A percentile compares a stretch with the other conserved stretches of the same genome.
Evolutionary conservation across 2,888 invertebrate species (phyloP).

Genomic region (Pammene aurita): DNA sequence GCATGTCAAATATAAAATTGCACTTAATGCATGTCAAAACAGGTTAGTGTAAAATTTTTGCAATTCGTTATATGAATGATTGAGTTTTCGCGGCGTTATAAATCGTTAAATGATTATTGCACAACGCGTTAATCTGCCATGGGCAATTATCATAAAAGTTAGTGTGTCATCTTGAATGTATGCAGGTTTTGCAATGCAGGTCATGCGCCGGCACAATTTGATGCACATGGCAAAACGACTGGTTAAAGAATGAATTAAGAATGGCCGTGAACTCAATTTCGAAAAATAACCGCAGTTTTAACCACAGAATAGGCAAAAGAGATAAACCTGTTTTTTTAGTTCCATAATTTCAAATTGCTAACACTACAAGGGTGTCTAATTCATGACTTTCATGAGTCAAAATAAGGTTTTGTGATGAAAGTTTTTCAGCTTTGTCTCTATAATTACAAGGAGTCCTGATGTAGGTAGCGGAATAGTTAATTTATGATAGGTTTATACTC

Average conservation of each 20-base stretch:
- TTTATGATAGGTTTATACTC: too few species aligned
- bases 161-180: slow-evolving; percentile 2
- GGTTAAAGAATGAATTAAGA: not conserved
- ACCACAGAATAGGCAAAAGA: too few species aligned
- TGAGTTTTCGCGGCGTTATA: not conserved
- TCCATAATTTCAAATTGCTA: too few species aligned
- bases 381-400: too few species aligned
- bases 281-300: not conserved
- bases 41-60: not conserved
- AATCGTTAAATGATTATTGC: not conserved
- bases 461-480: too few species aligned
- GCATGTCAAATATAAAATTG: slow-evolving; percentile 17
- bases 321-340: too few species aligned
- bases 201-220: slow-evolving; percentile 7
- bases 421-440: too few species aligned
- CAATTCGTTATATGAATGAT: not conserved
- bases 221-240: not conserved
- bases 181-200: slow-evolving; percentile 9
- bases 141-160: slow-evolving; percentile 5
- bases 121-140: not conserved
- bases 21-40: slow-evolving; percentile 1
- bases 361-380: too few species aligned
- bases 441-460: too few species aligned
- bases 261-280: not conserved
- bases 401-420: too few species aligned